These are phyloP conservation scores for Macrophya annulata DNA, from an alignment of 2,888 invertebrate species.

Conservation along the genomic window DNA sequence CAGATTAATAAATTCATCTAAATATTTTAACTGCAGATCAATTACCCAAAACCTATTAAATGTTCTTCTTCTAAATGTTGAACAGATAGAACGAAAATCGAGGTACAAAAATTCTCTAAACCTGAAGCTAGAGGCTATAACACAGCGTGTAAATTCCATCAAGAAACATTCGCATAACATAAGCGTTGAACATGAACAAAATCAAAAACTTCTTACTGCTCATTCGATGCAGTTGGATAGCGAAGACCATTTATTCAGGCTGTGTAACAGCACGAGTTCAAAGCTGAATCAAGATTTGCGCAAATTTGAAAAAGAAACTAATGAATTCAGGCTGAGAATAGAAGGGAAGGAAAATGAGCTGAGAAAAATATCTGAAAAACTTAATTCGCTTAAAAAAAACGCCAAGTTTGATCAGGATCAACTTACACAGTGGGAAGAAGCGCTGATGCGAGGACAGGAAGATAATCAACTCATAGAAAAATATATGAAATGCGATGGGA, in stretches of 20 bases:
- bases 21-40: too few relatives aligned
- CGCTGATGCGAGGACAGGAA: conserved; percentile 85
- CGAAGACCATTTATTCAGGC: conserved; percentile 84
- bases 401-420: conserved; percentile 87
- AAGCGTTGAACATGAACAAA: conserved; percentile 82
- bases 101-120: conserved; percentile 80
- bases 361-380: conserved; percentile 82
- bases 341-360: conserved; percentile 79
- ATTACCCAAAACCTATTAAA: too few relatives aligned
- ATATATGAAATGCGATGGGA: conserved; percentile 87
- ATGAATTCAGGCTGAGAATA: conserved; percentile 79
- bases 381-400: conserved; percentile 84
- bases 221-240: conserved; percentile 86
- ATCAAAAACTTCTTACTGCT: conserved; percentile 85
- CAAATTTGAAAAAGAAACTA: conserved; percentile 80
- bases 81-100: conserved; percentile 79
- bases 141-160: conserved; percentile 78
- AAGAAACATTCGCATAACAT: conserved; percentile 81
- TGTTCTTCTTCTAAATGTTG: too few relatives aligned
- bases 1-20: too few relatives aligned
- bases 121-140: conserved; percentile 78
- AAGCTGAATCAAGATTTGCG: conserved; percentile 79
- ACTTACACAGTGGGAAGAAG: conserved; percentile 87
- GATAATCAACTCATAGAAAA: conserved; percentile 87
- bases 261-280: conserved; percentile 80